These are phyloP conservation scores for Eretmocerus hayati DNA, from an alignment of 2,888 invertebrate species.

Conservation along the genomic window DNA sequence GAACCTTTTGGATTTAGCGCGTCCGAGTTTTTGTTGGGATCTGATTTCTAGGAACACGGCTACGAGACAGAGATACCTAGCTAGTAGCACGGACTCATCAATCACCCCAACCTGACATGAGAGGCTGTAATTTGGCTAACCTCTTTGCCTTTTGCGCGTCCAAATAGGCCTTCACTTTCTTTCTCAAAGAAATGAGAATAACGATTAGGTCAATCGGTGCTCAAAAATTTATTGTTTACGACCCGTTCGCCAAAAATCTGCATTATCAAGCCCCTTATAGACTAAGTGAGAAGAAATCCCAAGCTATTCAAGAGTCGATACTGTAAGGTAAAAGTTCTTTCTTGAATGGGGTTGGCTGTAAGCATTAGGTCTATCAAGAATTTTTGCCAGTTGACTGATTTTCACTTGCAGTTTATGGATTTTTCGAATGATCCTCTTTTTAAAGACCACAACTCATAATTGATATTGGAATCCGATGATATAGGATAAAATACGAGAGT, in stretches of 20 bases:
- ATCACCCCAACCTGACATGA: slow-evolving; percentile 44
- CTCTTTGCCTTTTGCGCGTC: slow-evolving; percentile 18
- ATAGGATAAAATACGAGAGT: too few species aligned
- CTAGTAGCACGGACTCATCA: slow-evolving; percentile 32
- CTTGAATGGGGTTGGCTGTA: too few species aligned
- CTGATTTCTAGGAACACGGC: slow-evolving; percentile 44
- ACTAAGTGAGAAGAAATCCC: too few species aligned
- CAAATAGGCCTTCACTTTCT: neutral
- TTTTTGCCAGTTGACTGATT: too few species aligned
- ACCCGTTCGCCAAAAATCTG: slow-evolving; percentile 28
- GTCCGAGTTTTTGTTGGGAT: slow-evolving; percentile 26
- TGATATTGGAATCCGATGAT: too few species aligned
- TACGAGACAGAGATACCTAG: slow-evolving; percentile 9
- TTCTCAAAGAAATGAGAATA: neutral
- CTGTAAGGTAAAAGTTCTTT: too few species aligned
- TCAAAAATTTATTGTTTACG: slow-evolving; percentile 34
- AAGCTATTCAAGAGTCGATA: too few species aligned
- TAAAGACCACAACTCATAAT: too few species aligned
- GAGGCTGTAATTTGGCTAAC: slow-evolving; percentile 47
- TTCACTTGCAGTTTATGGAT: too few species aligned
- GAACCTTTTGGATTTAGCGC: neutral
- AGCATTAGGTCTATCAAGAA: too few species aligned
- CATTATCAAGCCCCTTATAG: slow-evolving; percentile 27
- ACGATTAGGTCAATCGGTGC: slow-evolving; percentile 30
- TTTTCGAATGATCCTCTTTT: too few species aligned